Conservation (phyloP, 1,140 invertebrate species). For the Caenorhabditis briggsae region DNA sequence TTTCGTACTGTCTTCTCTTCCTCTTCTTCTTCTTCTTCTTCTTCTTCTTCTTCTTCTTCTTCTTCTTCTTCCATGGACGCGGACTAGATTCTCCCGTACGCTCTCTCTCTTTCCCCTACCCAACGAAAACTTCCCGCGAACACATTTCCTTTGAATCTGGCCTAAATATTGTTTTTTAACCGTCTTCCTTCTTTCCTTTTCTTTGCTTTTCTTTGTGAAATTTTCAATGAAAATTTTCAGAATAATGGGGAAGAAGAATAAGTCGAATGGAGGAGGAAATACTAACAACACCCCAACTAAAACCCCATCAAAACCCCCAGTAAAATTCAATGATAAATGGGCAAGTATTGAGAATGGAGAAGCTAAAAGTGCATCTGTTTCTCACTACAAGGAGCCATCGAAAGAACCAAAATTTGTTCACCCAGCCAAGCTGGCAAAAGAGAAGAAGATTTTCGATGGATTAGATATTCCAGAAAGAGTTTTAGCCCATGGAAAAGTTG, state of each 20-base stretch:
- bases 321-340: not conserved
- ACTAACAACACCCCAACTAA: not conserved
- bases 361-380: conserved; percentile 30
- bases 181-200: not conserved
- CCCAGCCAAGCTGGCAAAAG: conserved; percentile 24
- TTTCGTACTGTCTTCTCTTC: no score
- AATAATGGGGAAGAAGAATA: conserved; percentile 30
- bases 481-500: conserved; percentile 13
- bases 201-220: not conserved
- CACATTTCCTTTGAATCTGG: not conserved
- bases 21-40: not conserved
- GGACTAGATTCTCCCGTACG: not conserved
- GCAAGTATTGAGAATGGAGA: conserved; percentile 17
- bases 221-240: not conserved
- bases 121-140: not conserved
- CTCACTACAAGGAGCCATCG: conserved; percentile 10
- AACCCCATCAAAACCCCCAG: not conserved
- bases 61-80: not conserved
- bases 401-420: conserved; percentile 44
- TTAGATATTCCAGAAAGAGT: conserved; percentile 11
- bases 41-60: not conserved
- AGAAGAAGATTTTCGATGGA: conserved; percentile 29
- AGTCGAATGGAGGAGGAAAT: not conserved
- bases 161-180: not conserved
- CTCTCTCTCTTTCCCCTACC: not conserved